Conservation (phyloP, 1,140 invertebrate species). For the Lepidurus couesii region DNA sequence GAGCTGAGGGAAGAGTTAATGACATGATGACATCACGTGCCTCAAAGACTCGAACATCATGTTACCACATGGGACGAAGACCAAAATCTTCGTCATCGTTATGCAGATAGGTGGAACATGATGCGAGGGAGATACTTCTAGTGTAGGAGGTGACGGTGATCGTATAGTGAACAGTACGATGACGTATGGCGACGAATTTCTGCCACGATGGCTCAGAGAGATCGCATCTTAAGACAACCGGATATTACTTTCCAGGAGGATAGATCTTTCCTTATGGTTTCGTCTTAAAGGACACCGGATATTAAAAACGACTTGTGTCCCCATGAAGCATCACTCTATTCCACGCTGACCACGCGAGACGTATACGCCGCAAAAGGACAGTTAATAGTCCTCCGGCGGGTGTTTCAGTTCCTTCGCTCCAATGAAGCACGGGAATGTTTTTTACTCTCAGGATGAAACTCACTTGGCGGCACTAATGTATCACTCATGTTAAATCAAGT, state of each 20-base stretch:
- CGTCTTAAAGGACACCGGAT: background rate
- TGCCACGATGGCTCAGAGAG: too few species aligned
- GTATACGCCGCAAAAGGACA: background rate
- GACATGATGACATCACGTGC: background rate
- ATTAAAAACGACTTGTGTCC: background rate
- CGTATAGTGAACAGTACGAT: too few species aligned
- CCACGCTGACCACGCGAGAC: background rate
- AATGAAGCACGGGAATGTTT: background rate
- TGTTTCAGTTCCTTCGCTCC: background rate
- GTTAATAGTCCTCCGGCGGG: background rate
- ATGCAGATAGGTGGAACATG: background rate
- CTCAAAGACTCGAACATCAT: background rate
- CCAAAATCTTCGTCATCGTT: background rate
- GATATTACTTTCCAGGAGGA: background rate
- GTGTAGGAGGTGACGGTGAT: too few species aligned
- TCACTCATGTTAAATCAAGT: too few species aligned
- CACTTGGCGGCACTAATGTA: background rate
- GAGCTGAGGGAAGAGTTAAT: background rate
- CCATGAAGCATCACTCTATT: conserved; percentile 10
- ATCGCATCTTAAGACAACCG: background rate
- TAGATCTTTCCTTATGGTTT: background rate
- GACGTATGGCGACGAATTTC: too few species aligned
- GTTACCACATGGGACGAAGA: background rate
- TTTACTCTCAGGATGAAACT: background rate
- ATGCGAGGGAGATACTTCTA: background rate